Base-by-base conservation (phyloP, 2,888 invertebrate species). In the Trichogramma dendrolimi region DNA sequence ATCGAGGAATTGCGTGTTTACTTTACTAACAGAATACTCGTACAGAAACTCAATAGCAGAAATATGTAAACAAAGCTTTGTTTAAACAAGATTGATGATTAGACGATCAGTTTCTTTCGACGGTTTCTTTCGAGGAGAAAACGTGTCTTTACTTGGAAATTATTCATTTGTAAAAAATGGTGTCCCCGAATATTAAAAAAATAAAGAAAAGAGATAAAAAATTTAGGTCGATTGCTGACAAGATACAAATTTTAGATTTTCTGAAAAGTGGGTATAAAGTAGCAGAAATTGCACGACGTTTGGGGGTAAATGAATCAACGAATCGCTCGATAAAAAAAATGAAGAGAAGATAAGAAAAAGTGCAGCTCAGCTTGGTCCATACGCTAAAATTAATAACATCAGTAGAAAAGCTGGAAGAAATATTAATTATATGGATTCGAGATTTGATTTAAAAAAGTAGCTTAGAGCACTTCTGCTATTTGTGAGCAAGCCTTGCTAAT, bases 311-410 rank as follows among this genome's bases (percentile, higher is more conserved):
- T 39, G 52, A 52, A 52, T 52, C 52, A 4, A 52, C 52, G 11
- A 42, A 1, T 5, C 42, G 2, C 10, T 43, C 8, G 4, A 42
- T 54, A n/a, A 43, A 6, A 14, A n/a, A n/a, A 54, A 14, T 11
- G 54, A 54, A 43, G 27, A 40, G 44, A 54, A 54, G 11, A 54
- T 42, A 2, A 41, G 43, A n/a, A 1, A 52, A 52, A 52, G 52
- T 52, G 38, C 41, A 39, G 6, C 7, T 7, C 6, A 27, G 1
- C 27, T 54, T 7, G 54, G 54, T 10, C 6, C 5, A 6, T 11
- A 54, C 42, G 11, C 54, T n/a, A 40, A 54, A 42, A 2, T 11
- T 6, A 7, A n/a, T 8, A 43, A 43, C 2, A 42, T 54, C 6
- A 42, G 5, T n/a, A 5, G 54, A 54, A 54, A 43, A 54, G 4